These are phyloP conservation scores for Drosophila punjabiensis DNA, from an alignment of 1,140 invertebrate species.

Conservation along the genomic window DNA sequence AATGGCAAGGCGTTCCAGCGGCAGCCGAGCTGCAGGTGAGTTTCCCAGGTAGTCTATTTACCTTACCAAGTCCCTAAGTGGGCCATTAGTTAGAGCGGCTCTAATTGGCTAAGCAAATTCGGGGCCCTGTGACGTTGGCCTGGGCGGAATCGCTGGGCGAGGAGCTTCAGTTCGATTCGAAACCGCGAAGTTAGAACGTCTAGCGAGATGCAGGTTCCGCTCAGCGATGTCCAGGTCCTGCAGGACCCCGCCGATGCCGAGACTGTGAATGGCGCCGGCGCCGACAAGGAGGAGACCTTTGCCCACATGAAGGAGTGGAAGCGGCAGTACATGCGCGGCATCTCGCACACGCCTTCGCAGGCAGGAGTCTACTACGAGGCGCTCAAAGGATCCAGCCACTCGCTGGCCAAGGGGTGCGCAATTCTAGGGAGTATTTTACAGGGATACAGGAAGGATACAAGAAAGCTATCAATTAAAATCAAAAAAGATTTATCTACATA, in stretches of 20 bases:
- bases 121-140: conserved; percentile 43
- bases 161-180: conserved; percentile 54
- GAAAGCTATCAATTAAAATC: background rate
- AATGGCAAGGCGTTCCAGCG: conserved; percentile 69
- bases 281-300: conserved; percentile 66
- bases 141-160: conserved; percentile 15
- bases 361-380: conserved; percentile 81
- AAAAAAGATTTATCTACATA: background rate
- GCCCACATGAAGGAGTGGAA: conserved; percentile 72
- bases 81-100: conserved; percentile 53
- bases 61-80: conserved; percentile 46
- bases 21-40: conserved; percentile 81
- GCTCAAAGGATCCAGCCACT: conserved; percentile 77
- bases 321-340: conserved; percentile 78
- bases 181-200: conserved; percentile 46
- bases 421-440: background rate
- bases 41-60: conserved; percentile 35
- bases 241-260: conserved; percentile 63
- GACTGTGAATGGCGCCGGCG: conserved; percentile 26
- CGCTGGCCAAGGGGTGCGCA: conserved; percentile 75
- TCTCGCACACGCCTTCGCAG: conserved; percentile 77
- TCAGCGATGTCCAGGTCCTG: conserved; percentile 73
- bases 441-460: background rate
- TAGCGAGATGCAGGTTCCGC: conserved; percentile 66
- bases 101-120: conserved; percentile 63